Evolutionary conservation across 2,113 vertebrate genomes (phyloP).

Genomic region (Notiomystis cincta): DNA sequence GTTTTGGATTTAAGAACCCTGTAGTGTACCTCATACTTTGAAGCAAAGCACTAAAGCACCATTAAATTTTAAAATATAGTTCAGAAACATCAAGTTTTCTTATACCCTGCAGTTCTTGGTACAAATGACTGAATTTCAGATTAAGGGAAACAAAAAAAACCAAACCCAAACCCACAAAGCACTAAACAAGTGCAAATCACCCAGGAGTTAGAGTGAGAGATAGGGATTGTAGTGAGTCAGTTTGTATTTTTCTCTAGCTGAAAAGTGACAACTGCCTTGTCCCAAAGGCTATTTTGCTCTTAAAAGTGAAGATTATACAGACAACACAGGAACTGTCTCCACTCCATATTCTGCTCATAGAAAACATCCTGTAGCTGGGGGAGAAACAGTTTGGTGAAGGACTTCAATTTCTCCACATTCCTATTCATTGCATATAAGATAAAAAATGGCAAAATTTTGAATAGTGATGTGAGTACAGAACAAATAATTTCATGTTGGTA

Average conservation of each 20-base stretch:
- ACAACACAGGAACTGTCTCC: not conserved
- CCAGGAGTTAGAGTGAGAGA: not conserved
- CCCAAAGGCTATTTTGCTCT: not conserved
- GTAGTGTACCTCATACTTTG: not conserved
- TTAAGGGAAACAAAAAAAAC: not conserved
- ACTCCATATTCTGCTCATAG: not conserved
- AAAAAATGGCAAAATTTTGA: not conserved
- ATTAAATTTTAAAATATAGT: not conserved
- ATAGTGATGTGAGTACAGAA: not conserved
- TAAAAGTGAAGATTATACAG: not conserved
- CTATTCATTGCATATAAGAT: not conserved
- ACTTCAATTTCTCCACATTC: not conserved
- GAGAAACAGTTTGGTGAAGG: not conserved
- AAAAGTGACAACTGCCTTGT: not conserved
- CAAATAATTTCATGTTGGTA: not conserved
- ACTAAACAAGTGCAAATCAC: not conserved
- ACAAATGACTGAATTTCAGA: not conserved
- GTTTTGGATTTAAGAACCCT: not conserved
- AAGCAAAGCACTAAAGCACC: not conserved
- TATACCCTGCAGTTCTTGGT: not conserved
- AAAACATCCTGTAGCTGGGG: not conserved
- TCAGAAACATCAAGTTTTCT: not conserved
- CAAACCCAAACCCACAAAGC: rapidly evolving
- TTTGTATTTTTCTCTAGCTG: not conserved
- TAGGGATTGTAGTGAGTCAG: not conserved